These are phyloP conservation scores for Stenichneumon culpator DNA, from an alignment of 2,888 invertebrate genomes.

Conservation along the genomic window DNA sequence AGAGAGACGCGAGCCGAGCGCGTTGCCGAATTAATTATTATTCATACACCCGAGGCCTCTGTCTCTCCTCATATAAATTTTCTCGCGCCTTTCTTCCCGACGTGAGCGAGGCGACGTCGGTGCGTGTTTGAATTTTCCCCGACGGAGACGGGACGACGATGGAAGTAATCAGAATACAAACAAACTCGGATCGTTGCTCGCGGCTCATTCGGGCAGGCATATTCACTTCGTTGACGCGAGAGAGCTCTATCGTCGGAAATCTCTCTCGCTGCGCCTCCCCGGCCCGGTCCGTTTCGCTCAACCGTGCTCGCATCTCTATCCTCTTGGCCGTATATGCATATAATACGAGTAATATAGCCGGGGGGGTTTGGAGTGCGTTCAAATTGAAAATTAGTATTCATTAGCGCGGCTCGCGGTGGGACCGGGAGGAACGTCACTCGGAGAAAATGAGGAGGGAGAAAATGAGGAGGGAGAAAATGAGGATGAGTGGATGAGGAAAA, in stretches of 20 bases:
- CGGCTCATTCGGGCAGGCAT: slow-evolving; percentile 7
- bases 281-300: neutral
- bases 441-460: too few species aligned
- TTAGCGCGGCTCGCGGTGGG: slow-evolving; percentile 56
- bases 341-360: slow-evolving; percentile 12
- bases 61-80: slow-evolving; percentile 3
- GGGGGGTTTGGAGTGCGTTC: slow-evolving; percentile 50
- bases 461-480: slow-evolving; percentile 63
- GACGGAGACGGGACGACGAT: neutral
- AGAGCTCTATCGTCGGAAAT: neutral
- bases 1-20: slow-evolving; percentile 2
- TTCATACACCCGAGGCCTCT: slow-evolving; percentile 34
- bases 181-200: neutral
- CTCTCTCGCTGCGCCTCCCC: neutral
- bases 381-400: slow-evolving; percentile 71
- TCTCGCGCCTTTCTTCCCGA: neutral
- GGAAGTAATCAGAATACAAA: neutral
- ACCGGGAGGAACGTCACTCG: slow-evolving; percentile 51
- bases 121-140: neutral
- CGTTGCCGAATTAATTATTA: slow-evolving; percentile 42
- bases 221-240: neutral
- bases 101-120: neutral
- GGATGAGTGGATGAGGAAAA: slow-evolving; percentile 60
- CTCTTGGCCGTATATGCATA: neutral
- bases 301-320: neutral